Base-by-base conservation (phyloP, 2,113 vertebrate genomes). In the Hydropotes inermis region DNA sequence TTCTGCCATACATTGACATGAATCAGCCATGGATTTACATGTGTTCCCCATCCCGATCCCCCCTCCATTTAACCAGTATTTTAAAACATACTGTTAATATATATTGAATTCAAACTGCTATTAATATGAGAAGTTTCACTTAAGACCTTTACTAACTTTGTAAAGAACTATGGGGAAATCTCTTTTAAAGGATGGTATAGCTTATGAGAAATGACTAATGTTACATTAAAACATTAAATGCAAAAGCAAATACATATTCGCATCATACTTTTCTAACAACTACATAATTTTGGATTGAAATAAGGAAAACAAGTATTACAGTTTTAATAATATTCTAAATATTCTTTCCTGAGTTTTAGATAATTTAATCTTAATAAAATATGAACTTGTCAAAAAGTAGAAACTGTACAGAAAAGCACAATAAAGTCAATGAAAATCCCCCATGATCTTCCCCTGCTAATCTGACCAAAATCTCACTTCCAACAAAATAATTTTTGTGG, bases 401-500 rank as follows among this genome's bases (percentile, higher is more conserved):
- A 93, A n/a, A 91, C 19, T 70, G 30, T 87, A 84, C 10, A 96
- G 33, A 92, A 85, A 91, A 81, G 5, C 74, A 64, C 9, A 61
- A 39, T 50, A 87, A 57, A 90, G 15, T 74, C 45, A 70, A 43
- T 82, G 27, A 96, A 95, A 96, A 91, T 87, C 11, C 14, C 30
- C 45, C 28, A 81, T 94, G 30, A 91, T 64, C 2, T 12, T 16
- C 3, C 60, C 6, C 16, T 89, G 47, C 33, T 94, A 87, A 7
- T 15, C 78, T 97, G n/a, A 98, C 39, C 7, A 92, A 67, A 94
- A 57, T 2, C 57, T 76, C 84, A 85, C 36, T 92, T 92, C 19
- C 23, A 96, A 88, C 15, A 96, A 98, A 67, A 93, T 97, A 97
- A 97, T 60, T 98, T 98, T 90, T 98, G 17, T 89, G 91, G 74